Conservation (phyloP, 1,140 invertebrate species). For the Calephelis nemesis region DNA sequence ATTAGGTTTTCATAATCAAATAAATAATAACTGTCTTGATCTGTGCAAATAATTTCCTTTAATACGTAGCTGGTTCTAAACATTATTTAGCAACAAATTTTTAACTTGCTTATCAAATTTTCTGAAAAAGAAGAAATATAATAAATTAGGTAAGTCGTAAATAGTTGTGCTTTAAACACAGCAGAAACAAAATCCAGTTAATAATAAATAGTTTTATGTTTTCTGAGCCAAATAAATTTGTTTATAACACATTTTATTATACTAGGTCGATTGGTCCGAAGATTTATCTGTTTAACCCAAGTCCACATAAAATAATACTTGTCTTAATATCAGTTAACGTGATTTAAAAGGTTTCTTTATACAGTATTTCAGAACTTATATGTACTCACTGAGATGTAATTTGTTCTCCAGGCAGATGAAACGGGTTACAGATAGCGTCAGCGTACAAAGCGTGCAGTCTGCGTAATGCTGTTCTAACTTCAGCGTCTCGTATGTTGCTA, state of each 20-base stretch:
- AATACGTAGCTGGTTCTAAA: conserved; percentile 33
- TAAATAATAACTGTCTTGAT: no score
- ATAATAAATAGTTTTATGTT: no score
- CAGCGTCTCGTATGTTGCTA: conserved; percentile 93
- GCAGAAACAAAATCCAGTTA: no score
- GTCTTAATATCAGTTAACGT: background rate
- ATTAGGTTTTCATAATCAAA: no score
- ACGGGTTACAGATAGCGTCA: conserved; percentile 96
- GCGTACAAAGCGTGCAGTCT: conserved; percentile 94
- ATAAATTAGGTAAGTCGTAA: no score
- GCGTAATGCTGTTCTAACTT: conserved; percentile 95
- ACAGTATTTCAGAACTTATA: conserved; percentile 13
- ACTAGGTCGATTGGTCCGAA: no score
- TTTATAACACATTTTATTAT: no score
- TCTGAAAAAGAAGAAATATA: conserved; percentile 64
- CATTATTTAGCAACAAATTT: conserved; percentile 80
- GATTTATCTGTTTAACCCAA: no score
- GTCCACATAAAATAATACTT: background rate
- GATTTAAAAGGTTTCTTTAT: background rate
- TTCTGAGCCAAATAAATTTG: no score
- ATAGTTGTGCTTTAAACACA: no score
- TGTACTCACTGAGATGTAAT: conserved; percentile 88
- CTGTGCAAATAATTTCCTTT: background rate
- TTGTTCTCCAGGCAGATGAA: conserved; percentile 93
- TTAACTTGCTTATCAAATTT: conserved; percentile 83